Base-by-base conservation (phyloP, 2,113 vertebrate genomes). In the Aviceda subcristata region DNA sequence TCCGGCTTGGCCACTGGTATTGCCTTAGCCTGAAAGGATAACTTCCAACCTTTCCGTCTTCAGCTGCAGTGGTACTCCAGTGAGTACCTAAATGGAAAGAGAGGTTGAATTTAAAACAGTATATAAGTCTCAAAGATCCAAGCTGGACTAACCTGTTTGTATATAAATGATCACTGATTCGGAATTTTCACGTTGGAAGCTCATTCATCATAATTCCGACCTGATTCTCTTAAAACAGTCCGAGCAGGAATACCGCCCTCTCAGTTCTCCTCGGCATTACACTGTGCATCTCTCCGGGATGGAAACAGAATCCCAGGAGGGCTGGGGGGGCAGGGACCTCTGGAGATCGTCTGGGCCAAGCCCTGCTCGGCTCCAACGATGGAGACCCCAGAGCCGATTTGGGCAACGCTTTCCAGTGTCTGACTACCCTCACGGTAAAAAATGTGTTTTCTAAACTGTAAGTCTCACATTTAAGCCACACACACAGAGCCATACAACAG, bases 231-330 rank as follows among this genome's bases (percentile, higher is more conserved):
- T 12, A 21, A 12, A 85, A 12, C 21, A 34, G 22, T 7, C 32
- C 11, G 14, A 71, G 63, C 17, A 10, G 51, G 51, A 56, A 45
- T 8, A 11, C 5, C 4, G 8, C 38, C 46, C 16, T 6, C 55
- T 12, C 30, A 2, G 27, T 22, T 88, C 34, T 20, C 38, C 45
- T 43, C n/a, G 9, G 4, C 29, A 12, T 19, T 8, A 16, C 51
- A 8, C 36, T 2, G 51, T 2, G 16, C 20, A 3, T 24, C 84
- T 32, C 34, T 13, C 22, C 1, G 1, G n/a, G 51, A 3, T 14
- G 13, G 43, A 20, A 29, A 3, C 10, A 10, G 30, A 7, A 7
- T 5, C 56, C 3, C 16, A 3, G 56, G 39, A 45, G 29, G 23
- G 39, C 55, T 19, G 39, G 46, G 46, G 8, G 15, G 26, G 27